Conservation (phyloP, 1,140 invertebrate genomes). For the Ostrea edulis region DNA sequence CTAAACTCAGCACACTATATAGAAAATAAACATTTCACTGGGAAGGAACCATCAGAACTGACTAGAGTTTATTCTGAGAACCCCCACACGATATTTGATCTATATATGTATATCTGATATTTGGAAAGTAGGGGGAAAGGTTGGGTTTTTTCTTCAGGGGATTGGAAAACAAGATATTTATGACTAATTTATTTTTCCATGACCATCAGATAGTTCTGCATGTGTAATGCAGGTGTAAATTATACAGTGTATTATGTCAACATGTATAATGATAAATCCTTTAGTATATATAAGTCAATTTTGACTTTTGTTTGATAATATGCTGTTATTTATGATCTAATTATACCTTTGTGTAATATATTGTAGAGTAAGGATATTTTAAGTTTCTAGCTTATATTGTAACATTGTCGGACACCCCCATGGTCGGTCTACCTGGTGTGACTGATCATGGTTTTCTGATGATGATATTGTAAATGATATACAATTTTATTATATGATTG, state of each 20-base stretch:
- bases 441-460: no score
- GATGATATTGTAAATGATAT: no score
- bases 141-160: not conserved
- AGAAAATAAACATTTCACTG: slow-evolving; percentile 20
- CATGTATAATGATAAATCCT: not conserved
- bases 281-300: slow-evolving; percentile 6
- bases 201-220: not conserved
- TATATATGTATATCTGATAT: not conserved
- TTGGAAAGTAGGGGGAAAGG: not conserved
- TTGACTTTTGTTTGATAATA: no score
- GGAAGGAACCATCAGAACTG: not conserved
- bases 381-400: no score
- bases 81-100: not conserved
- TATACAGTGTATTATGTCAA: not conserved
- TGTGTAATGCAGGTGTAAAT: slow-evolving; percentile 23
- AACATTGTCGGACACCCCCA: no score
- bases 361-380: no score
- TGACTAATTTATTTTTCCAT: slow-evolving; percentile 6
- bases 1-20: not conserved
- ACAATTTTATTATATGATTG: no score
- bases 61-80: not conserved
- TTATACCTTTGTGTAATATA: no score
- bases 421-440: no score
- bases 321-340: no score
- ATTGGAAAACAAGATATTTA: slow-evolving; percentile 21